A percentile compares a stretch with the other conserved stretches of the same genome.
These are phyloP conservation scores for Tiliacea citrago DNA, from an alignment of 2,888 invertebrate species.

Conservation along the genomic window DNA sequence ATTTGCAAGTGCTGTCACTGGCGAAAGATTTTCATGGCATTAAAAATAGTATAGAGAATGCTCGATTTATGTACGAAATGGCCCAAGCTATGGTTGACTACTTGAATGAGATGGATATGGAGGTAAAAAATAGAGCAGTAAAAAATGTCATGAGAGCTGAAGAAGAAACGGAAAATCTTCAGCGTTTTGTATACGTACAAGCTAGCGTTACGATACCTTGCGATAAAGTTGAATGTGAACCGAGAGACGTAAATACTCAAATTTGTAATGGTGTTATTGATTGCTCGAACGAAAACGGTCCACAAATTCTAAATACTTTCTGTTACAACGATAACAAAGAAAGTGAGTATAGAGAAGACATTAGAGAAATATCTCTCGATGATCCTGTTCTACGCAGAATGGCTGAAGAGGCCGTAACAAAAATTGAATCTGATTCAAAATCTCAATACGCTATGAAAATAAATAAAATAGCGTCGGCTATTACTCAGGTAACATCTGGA, in stretches of 20 bases:
- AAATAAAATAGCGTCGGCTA: slow-evolving; percentile 76
- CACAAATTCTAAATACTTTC: slow-evolving; percentile 87
- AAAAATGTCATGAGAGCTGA: slow-evolving; percentile 79
- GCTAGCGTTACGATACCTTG: slow-evolving; percentile 78
- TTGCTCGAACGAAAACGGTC: slow-evolving; percentile 78
- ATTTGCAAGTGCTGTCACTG: slow-evolving; percentile 75
- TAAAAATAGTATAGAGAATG: slow-evolving; percentile 77
- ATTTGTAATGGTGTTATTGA: slow-evolving; percentile 90
- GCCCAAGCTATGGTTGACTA: slow-evolving; percentile 80
- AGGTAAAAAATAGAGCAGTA: slow-evolving; percentile 76
- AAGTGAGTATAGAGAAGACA: slow-evolving; percentile 50
- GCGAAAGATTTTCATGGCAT: slow-evolving; percentile 77
- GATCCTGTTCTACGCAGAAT: slow-evolving; percentile 76
- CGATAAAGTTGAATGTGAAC: slow-evolving; percentile 75
- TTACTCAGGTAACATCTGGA: slow-evolving; percentile 75
- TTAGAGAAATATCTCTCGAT: slow-evolving; percentile 72
- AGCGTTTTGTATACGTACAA: slow-evolving; percentile 80
- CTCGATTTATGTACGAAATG: slow-evolving; percentile 76
- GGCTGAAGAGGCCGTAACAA: slow-evolving; percentile 72
- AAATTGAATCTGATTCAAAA: slow-evolving; percentile 78
- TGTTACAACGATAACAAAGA: slow-evolving; percentile 83
- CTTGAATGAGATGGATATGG: slow-evolving; percentile 80
- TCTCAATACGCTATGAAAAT: slow-evolving; percentile 74
- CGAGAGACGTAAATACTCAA: slow-evolving; percentile 78
- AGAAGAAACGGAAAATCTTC: slow-evolving; percentile 78